A percentile compares a stretch with the other conserved stretches of the same genome.
Conservation (phyloP, 2,797 vertebrate species). For the Chrosomus eos region DNA sequence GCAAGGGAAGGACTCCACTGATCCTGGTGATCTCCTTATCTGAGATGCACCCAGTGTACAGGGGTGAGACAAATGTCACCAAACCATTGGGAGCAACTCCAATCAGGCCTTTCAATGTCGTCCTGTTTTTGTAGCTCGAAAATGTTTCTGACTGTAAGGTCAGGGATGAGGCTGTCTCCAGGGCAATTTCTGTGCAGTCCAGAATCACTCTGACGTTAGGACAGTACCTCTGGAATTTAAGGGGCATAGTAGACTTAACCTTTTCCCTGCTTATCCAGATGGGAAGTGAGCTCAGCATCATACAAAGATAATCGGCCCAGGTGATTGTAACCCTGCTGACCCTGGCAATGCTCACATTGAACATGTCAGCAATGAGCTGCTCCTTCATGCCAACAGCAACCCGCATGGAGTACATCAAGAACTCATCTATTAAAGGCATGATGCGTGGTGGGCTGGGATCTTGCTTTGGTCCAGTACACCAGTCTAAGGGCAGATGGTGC, state of each 20-base stretch:
- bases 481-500: not conserved
- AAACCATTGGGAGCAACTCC: not conserved
- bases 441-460: not conserved
- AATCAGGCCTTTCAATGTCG: not conserved
- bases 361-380: slow-evolving; percentile 21
- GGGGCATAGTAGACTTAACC: not conserved
- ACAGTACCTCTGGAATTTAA: slow-evolving; percentile 18
- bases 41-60: too few species aligned
- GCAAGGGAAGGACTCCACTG: slow-evolving; percentile 19
- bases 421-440: not conserved
- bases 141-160: slow-evolving; percentile 7
- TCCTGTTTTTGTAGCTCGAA: not conserved
- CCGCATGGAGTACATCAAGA: not conserved
- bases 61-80: too few species aligned
- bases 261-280: not conserved
- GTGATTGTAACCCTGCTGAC: not conserved
- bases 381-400: slow-evolving; percentile 22
- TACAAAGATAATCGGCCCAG: not conserved
- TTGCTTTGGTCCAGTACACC: not conserved
- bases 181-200: slow-evolving; percentile 12
- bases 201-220: slow-evolving; percentile 7
- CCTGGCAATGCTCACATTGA: not conserved
- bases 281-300: not conserved
- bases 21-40: slow-evolving; percentile 6
- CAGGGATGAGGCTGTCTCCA: not conserved